These are phyloP conservation scores for Ichneumoninae sp. DNA, from an alignment of 2,888 invertebrate genomes.

Conservation along the genomic window DNA sequence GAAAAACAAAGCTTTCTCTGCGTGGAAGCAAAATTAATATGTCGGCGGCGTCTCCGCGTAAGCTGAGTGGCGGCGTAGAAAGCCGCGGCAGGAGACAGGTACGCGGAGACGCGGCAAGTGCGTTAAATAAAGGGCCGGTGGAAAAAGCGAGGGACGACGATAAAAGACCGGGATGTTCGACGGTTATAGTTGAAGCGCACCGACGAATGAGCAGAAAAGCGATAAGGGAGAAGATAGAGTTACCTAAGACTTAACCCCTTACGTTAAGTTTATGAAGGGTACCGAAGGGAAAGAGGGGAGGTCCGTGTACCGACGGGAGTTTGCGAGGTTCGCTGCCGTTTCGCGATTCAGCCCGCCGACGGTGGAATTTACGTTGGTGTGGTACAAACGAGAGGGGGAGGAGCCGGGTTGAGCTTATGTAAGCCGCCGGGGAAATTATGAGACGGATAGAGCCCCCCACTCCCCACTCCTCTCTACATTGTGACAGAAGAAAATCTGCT, in stretches of 20 bases:
- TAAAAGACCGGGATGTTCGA: conserved; percentile 38
- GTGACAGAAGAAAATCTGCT: conserved; percentile 27
- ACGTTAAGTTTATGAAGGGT: conserved; percentile 76
- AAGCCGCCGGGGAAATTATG: conserved; percentile 79
- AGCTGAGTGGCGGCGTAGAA: conserved; percentile 26
- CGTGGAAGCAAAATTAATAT: conserved; percentile 30
- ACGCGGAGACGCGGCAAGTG: not conserved
- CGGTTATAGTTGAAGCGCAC: conserved; percentile 37
- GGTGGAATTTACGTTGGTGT: conserved; percentile 46
- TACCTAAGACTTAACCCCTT: conserved; percentile 74
- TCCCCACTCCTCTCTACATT: conserved; percentile 24
- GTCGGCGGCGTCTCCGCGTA: conserved; percentile 28
- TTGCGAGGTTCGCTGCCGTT: conserved; percentile 1
- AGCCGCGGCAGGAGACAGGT: not conserved
- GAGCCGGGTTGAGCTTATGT: conserved; percentile 75
- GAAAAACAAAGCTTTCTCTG: not conserved
- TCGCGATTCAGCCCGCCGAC: conserved; percentile 19
- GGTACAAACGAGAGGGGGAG: conserved; percentile 53
- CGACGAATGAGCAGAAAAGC: conserved; percentile 54
- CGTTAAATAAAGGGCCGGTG: conserved; percentile 27
- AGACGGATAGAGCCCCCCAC: conserved; percentile 76
- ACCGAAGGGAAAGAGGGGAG: conserved; percentile 16
- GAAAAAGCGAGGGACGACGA: conserved; percentile 2
- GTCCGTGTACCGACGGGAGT: conserved; percentile 31
- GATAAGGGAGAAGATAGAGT: conserved; percentile 44